Evolutionary conservation across 1,140 invertebrate genomes (phyloP).

Genomic region (Apis florea): DNA sequence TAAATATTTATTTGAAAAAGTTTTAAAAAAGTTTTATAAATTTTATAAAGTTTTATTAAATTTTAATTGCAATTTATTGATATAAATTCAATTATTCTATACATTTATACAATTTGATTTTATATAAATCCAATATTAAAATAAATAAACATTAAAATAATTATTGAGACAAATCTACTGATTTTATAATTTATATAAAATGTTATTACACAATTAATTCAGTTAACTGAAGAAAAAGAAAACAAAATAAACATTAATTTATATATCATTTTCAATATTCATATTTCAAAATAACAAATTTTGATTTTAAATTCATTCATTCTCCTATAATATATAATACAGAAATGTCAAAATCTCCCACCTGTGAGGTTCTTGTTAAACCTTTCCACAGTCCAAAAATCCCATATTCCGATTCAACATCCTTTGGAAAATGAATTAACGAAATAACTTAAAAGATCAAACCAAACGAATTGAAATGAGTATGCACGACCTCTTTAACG

Average conservation of each 20-base stretch:
- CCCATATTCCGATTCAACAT: slow-evolving; percentile 13
- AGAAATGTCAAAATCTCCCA: slow-evolving; percentile 33
- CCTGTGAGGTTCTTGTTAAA: slow-evolving; percentile 27
- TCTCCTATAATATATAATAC: neutral
- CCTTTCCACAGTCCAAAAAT: neutral
- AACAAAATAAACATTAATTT: neutral
- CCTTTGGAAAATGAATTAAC: neutral
- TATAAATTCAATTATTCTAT: neutral
- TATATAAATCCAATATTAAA: too few species aligned
- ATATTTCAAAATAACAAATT: neutral
- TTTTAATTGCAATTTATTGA: neutral
- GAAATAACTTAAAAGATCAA: neutral
- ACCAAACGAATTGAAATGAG: neutral
- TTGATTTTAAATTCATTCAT: neutral
- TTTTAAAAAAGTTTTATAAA: neutral
- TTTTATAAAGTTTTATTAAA: neutral
- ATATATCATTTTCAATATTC: neutral
- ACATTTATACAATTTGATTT: too few species aligned
- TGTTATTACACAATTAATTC: too few species aligned
- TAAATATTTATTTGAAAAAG: neutral
- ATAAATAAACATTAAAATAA: too few species aligned
- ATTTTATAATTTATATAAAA: neutral
- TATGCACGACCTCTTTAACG: slow-evolving; percentile 1
- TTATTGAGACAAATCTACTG: too few species aligned
- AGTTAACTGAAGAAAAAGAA: neutral